Conservation (phyloP, 2,113 vertebrate species). For the Budorcas taxicolor region DNA sequence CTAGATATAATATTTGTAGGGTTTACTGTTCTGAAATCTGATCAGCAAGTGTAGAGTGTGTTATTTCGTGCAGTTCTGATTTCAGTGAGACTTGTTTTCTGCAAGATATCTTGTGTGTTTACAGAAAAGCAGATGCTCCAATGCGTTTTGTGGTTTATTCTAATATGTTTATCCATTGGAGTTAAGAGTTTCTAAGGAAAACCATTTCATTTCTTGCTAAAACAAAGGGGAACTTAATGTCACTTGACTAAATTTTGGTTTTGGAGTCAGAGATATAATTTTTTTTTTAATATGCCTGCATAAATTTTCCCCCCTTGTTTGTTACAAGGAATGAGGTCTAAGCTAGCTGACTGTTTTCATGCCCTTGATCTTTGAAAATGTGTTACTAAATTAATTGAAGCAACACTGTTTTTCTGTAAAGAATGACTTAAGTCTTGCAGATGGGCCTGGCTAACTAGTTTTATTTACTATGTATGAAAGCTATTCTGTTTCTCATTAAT, state of each 20-base stretch:
- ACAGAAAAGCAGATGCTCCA: constrained; percentile 33
- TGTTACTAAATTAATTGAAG: background rate
- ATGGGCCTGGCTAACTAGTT: background rate
- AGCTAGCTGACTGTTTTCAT: background rate
- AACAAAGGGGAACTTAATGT: constrained; percentile 38
- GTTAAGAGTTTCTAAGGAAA: constrained; percentile 37
- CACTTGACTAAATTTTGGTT: constrained; percentile 39
- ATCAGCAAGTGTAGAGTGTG: background rate
- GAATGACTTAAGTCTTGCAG: background rate
- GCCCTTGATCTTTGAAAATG: constrained; percentile 32
- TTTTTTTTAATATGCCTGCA: background rate
- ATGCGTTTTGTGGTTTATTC: background rate
- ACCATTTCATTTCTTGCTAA: constrained; percentile 18
- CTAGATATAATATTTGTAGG: background rate
- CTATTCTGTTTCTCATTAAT: constrained; percentile 28
- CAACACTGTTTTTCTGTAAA: background rate
- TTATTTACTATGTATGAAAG: constrained; percentile 1
- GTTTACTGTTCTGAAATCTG: background rate
- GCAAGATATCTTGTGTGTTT: background rate
- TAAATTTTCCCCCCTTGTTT: background rate
- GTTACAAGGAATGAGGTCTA: background rate
- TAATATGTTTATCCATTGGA: constrained; percentile 1
- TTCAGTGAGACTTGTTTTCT: background rate
- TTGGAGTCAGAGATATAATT: background rate
- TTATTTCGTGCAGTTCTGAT: background rate